Evolutionary conservation across 2,113 vertebrate genomes (phyloP).

Genomic region (Neotragus pygmaeus): DNA sequence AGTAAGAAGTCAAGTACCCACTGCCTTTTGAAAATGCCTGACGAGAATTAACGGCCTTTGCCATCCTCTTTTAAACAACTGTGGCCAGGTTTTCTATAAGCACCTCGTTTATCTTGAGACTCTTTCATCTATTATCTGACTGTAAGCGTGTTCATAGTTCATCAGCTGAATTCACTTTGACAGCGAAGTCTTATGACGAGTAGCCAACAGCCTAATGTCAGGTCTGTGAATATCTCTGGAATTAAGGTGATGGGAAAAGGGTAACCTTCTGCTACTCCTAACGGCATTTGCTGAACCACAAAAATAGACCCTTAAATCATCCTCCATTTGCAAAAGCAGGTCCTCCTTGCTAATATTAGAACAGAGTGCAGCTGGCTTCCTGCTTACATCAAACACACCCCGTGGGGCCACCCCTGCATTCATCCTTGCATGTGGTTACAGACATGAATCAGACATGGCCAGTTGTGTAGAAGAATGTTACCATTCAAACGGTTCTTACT

Average conservation of each 20-base stretch:
- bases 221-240: slow-evolving; percentile 68
- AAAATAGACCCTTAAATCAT: slow-evolving; percentile 71
- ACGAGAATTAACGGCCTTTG: slow-evolving; percentile 81
- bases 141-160: slow-evolving; percentile 80
- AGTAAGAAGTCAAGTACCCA: slow-evolving; percentile 78
- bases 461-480: background rate
- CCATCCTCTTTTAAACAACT: slow-evolving; percentile 82
- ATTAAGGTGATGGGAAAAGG: slow-evolving; percentile 81
- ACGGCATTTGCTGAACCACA: slow-evolving; percentile 57
- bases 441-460: background rate
- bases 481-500: background rate
- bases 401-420: background rate
- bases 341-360: slow-evolving; percentile 31
- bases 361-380: background rate
- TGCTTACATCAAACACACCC: slow-evolving; percentile 31
- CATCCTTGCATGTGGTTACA: background rate
- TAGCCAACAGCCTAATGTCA: slow-evolving; percentile 71
- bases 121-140: slow-evolving; percentile 85
- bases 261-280: slow-evolving; percentile 78
- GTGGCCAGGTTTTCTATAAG: slow-evolving; percentile 79
- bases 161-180: slow-evolving; percentile 80
- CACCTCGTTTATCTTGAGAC: slow-evolving; percentile 84
- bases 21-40: slow-evolving; percentile 80
- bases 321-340: background rate
- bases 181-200: slow-evolving; percentile 80